phyloP scores from a whole-genome alignment of 2,888 invertebrate genomes.

The Tortricodes alternella region DNA sequence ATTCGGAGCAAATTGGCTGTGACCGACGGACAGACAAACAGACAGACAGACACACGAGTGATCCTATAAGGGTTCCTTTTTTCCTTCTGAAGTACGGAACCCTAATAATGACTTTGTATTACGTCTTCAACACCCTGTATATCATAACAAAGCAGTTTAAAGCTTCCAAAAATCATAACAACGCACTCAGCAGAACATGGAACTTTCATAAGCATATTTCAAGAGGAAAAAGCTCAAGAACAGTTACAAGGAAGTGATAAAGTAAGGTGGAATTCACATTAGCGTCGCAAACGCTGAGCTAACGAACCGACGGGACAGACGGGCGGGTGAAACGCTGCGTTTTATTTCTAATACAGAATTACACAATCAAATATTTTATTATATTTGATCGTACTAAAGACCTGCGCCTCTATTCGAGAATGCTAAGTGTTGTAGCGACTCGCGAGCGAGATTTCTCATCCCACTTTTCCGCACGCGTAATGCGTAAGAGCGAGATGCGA shows the following conservation, averaged over 20 bases:
- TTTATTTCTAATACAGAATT: not conserved
- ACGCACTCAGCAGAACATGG: conserved; percentile 5
- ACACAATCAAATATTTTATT: not conserved
- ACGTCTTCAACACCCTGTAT: not conserved
- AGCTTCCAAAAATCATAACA: conserved; percentile 22
- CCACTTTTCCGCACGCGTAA: too few species aligned
- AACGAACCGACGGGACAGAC: conserved; percentile 46
- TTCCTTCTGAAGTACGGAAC: too few species aligned
- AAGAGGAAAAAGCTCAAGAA: conserved; percentile 38
- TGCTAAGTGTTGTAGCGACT: too few species aligned
- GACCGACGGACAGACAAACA: too few species aligned
- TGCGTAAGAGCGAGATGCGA: too few species aligned
- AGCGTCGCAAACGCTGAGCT: conserved; percentile 46
- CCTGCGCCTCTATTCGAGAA: too few species aligned
- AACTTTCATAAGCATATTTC: conserved; percentile 25
- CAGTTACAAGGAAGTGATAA: conserved; percentile 57
- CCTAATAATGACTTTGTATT: too few species aligned
- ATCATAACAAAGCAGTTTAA: not conserved
- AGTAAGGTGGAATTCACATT: conserved; percentile 58
- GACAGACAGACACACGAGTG: too few species aligned
- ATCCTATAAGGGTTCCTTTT: too few species aligned
- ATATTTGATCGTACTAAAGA: too few species aligned
- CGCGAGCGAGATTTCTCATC: too few species aligned
- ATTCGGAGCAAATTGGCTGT: too few species aligned
- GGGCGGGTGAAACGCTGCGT: conserved; percentile 42